phyloP scores from a whole-genome alignment of 30 jellyfish, hydroid and myxozoan species.

The Haliclystus octoradiatus region DNA sequence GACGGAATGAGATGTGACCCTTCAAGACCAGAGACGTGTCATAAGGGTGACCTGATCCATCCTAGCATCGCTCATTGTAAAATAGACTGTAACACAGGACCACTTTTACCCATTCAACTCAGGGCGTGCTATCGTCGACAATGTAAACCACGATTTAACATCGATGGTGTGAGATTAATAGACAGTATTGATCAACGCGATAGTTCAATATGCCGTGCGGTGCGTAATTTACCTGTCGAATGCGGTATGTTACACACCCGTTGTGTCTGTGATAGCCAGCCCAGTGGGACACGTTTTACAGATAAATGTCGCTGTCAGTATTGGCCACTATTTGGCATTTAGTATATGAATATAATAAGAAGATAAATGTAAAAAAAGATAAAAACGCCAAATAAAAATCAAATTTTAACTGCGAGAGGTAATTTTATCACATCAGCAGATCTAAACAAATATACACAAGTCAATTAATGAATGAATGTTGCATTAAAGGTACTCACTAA shows the following conservation, averaged over 20 bases:
- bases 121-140: slow-evolving; percentile 41
- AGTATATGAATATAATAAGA: background rate
- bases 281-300: slow-evolving; percentile 25
- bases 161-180: slow-evolving; percentile 9
- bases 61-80: slow-evolving; percentile 49
- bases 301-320: slow-evolving; percentile 60
- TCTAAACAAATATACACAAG: background rate
- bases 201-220: slow-evolving; percentile 41
- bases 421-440: background rate
- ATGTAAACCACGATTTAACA: slow-evolving; percentile 22
- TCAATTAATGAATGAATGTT: background rate
- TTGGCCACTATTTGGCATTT: slow-evolving; percentile 21
- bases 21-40: slow-evolving; percentile 19
- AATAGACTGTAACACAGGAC: slow-evolving; percentile 50
- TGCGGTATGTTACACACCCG: slow-evolving; percentile 32
- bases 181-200: slow-evolving; percentile 15
- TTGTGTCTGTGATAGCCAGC: slow-evolving; percentile 62
- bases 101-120: slow-evolving; percentile 37
- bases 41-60: slow-evolving; percentile 32
- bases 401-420: background rate
- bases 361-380: background rate
- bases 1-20: slow-evolving; percentile 42
- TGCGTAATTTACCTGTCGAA: slow-evolving; percentile 11
- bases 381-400: background rate
- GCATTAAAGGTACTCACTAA: background rate